Conservation (phyloP, 1,140 invertebrate species). For the Brachionus plicatilis region DNA sequence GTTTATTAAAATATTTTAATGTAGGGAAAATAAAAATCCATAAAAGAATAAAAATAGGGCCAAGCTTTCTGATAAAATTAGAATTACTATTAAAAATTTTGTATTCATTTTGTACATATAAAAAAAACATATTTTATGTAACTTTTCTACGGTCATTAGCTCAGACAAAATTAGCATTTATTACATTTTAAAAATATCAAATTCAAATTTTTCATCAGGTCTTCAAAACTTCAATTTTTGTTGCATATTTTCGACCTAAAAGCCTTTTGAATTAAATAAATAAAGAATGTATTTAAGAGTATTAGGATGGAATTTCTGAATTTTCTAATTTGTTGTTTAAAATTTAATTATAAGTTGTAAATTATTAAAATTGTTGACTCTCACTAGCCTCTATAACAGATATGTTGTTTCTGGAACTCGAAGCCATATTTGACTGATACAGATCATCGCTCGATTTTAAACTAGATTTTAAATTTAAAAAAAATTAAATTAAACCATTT, state of each 20-base stretch:
- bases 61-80: background rate
- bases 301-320: background rate
- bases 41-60: background rate
- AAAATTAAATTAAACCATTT: background rate
- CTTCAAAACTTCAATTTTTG: background rate
- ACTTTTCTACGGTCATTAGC: background rate
- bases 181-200: background rate
- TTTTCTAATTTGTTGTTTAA: background rate
- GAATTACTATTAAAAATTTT: background rate
- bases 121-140: background rate
- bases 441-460: background rate
- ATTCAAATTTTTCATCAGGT: background rate
- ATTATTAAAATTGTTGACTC: constrained; percentile 3
- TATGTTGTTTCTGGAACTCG: constrained; percentile 2
- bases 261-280: background rate
- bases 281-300: background rate
- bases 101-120: background rate
- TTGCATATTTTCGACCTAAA: background rate
- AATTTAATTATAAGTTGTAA: background rate
- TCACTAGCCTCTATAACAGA: background rate
- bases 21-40: background rate
- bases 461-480: background rate
- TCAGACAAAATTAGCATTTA: too few relatives aligned
- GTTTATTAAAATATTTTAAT: background rate
- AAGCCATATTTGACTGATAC: background rate